Evolutionary conservation across 37 sponge, comb jelly and placozoan genomes (phyloP).

Genomic region (Hormiphora californensis): DNA sequence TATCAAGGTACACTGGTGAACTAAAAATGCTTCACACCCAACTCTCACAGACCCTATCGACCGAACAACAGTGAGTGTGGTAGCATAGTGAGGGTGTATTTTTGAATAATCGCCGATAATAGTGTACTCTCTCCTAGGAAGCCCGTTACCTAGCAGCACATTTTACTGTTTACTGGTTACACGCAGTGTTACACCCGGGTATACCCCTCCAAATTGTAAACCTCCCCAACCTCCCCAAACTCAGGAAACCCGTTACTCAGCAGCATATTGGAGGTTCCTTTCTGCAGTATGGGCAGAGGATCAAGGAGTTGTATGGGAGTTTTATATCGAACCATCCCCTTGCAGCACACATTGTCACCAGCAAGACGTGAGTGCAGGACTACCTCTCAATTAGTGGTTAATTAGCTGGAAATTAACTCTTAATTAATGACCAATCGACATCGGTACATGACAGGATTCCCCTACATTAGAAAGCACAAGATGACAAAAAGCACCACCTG

Average conservation of each 20-base stretch:
- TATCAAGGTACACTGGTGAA: slow-evolving; percentile 20
- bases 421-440: neutral
- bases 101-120: too few species aligned
- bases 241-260: slow-evolving; percentile 41
- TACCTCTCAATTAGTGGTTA: neutral
- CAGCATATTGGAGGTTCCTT: slow-evolving; percentile 18
- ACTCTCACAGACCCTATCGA: neutral
- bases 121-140: too few species aligned
- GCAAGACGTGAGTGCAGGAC: neutral
- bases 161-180: too few species aligned
- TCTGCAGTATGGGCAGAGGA: slow-evolving; percentile 27
- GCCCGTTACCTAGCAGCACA: too few species aligned
- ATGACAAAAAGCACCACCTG: too few species aligned
- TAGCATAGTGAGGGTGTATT: too few species aligned
- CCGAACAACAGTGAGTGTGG: slow-evolving; percentile 26
- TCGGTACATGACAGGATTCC: neutral
- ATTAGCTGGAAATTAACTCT: neutral
- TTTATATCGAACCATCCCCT: slow-evolving; percentile 22
- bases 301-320: slow-evolving; percentile 43
- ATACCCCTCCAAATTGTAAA: too few species aligned
- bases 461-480: too few species aligned
- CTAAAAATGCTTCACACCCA: slow-evolving; percentile 47
- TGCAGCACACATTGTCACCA: slow-evolving; percentile 22
- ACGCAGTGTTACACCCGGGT: too few species aligned
- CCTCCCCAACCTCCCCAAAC: neutral